Base-by-base conservation (phyloP, 2,888 invertebrate genomes). In the Dynastes tityus region DNA sequence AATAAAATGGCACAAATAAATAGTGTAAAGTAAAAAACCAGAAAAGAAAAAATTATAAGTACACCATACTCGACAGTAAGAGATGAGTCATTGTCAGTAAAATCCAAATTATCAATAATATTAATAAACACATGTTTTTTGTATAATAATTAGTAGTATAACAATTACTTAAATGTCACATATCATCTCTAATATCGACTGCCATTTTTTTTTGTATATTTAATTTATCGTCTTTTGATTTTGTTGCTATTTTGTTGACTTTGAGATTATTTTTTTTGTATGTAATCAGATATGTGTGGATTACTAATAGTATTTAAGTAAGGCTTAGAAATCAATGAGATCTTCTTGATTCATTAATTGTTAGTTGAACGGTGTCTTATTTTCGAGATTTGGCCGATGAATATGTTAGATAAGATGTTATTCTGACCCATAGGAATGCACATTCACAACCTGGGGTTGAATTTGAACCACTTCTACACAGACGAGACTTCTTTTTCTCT, bases 1-100 rank as follows among this genome's bases (percentile, higher is more conserved):
- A 81, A 82, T 81, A 81, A 68, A 77, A 83, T 84, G 83, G 83
- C 83, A 85, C 84, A 83, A 83, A 83, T 79, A 79, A 83, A 82
- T 80, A 80, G 71, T 78, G 81, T 74, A 74, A 74, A 74, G 61
- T 74, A 53, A 74, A 68, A 68, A 80, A 76, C 45, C 64, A 75
- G 51, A 76, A 79, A 80, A 71, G 79, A 79, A 65, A 76, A 71
- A 79, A 80, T 55, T 71, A 81, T 82, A 82, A 80, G 80, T 80
- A 82, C 79, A 79, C 70, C 76, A 79, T 67, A 77, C 74, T 55
- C 67, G 63, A 68, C 27, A 68, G 49, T 45, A 68, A 27, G 49
- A 68, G 61, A 61, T 45, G 61, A 61, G 73, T 63, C 61, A 74
- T 74, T 61, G 32, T 71, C 79, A 77, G 37, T 77, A 74, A 61